These are phyloP conservation scores for Smutsia temminckii DNA, from an alignment of 2,797 vertebrate species.

Conservation along the genomic window DNA sequence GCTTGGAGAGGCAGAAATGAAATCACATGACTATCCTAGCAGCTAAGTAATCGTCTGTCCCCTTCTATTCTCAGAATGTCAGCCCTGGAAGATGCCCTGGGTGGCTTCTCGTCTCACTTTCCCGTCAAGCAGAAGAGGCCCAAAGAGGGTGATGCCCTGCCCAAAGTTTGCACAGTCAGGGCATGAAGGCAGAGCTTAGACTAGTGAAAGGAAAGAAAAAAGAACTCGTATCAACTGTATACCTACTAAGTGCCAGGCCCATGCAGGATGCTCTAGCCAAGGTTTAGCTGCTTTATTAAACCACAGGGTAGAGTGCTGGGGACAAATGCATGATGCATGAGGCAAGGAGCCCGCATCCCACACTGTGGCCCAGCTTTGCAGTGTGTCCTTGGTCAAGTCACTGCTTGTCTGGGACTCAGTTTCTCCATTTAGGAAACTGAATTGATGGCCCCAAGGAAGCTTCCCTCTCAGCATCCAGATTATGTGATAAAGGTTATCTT, in stretches of 20 bases:
- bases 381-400: not conserved
- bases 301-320: not conserved
- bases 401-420: not conserved
- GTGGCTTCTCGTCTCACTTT: not conserved
- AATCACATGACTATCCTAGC: fast-evolving
- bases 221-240: fast-evolving
- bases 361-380: fast-evolving
- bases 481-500: too few relatives aligned
- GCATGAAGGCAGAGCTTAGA: not conserved
- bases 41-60: too few relatives aligned
- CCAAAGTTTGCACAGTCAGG: not conserved
- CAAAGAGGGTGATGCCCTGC: not conserved
- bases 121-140: not conserved
- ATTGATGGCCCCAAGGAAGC: not conserved
- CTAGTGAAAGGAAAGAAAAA: fast-evolving
- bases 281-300: not conserved
- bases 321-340: fast-evolving
- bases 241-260: not conserved
- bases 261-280: fast-evolving
- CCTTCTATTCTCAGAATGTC: not conserved
- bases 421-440: not conserved
- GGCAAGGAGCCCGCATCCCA: not conserved
- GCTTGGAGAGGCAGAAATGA: not conserved
- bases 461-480: not conserved
- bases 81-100: not conserved